Conservation (phyloP, 2,113 vertebrate species). For the Plecotus auritus region DNA sequence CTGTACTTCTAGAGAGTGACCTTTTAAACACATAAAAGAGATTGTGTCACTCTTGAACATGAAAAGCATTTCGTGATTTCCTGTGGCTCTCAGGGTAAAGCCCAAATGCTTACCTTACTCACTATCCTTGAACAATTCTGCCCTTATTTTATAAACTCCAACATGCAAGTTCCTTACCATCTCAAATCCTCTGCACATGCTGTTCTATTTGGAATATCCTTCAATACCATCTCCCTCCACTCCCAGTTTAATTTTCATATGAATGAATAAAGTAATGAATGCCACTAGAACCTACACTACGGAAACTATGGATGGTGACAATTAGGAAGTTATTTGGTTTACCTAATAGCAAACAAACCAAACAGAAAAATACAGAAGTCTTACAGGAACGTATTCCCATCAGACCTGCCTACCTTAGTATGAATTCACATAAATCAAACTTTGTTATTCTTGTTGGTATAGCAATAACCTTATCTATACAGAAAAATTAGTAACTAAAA, state of each 20-base stretch:
- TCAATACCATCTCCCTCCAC: not conserved
- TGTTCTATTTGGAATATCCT: not conserved
- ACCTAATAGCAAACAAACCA: not conserved
- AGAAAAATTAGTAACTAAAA: constrained; percentile 1
- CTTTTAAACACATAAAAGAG: not conserved
- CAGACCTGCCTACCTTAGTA: not conserved
- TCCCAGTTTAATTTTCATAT: not conserved
- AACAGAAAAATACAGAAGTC: not conserved
- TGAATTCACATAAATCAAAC: constrained; percentile 9
- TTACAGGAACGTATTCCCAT: not conserved
- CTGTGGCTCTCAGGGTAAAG: not conserved
- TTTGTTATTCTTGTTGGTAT: not conserved
- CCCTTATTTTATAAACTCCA: not conserved
- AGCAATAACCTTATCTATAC: not conserved
- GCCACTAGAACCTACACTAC: not conserved
- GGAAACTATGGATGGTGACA: not conserved
- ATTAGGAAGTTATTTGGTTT: constrained; percentile 5
- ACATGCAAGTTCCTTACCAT: not conserved
- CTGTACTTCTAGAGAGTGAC: not conserved
- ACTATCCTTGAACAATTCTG: not conserved
- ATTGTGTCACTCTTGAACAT: not conserved
- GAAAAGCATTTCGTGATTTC: not conserved
- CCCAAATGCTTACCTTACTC: not conserved
- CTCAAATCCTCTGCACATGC: not conserved
- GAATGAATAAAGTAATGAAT: not conserved